Base-by-base conservation (phyloP, 2,113 vertebrate genomes). In the Engraulis encrasicolus region DNA sequence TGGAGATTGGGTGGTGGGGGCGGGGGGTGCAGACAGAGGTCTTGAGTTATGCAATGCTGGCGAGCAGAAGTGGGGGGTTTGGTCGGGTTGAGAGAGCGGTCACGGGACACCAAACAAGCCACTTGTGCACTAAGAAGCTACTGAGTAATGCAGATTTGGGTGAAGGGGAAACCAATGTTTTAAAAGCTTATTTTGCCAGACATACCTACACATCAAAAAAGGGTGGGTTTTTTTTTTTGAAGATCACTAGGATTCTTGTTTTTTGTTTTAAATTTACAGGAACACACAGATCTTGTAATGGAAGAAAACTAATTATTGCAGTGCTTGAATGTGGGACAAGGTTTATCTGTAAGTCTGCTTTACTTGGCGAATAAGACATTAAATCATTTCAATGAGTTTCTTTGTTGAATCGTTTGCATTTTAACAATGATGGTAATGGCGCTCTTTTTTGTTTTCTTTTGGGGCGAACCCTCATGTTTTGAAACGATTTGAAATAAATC, bases 101-200 rank as follows among this genome's bases (percentile, higher is more conserved):
- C 84, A 87, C 94, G 94, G n/a, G 92, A 94, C 92, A 94, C 92
- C 92, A 92, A 92, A 94, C 92, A 94, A 95, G 95, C 91, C 88
- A 94, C 95, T 95, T 93, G 93, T 95, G 94, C 95, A 95, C 94
- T 94, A 95, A 95, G 93, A 95, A 95, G 95, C 96, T 98, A 97
- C 94, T 97, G 96, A 94, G 95, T 91, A 88, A 88, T 92, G 87
- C 91, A 88, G 89, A 82, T 34, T 86, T 54, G 82, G 82, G 86
- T 87, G 87, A 66, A 91, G 90, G 88, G 85, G 82, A 84, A 83
- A 92, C 83, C 91, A 91, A 85, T 90, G 86, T 89, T 90, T 92
- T 85, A 85, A 74, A 79, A n/a, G n/a, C 82, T 86, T 92, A 91
- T 90, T n/a, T 82, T 85, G 85, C 90, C 85, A 92, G 93, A 94